Percentiles rank a stretch among this genome's conserved stretches.
Evolutionary conservation across 1,140 invertebrate genomes (phyloP).

Genomic region (Ylistrum balloti): DNA sequence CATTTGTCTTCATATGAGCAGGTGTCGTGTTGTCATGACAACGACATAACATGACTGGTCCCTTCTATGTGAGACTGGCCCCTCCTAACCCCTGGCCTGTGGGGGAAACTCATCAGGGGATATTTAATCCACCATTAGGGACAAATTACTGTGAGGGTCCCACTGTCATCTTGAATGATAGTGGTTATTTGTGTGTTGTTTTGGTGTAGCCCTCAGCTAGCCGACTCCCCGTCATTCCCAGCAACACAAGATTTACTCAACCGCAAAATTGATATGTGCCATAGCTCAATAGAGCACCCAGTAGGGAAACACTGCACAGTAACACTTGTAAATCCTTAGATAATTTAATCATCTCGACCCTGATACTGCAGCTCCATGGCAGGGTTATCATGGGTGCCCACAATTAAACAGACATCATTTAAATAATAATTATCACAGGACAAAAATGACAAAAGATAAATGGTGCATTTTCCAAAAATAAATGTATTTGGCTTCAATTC

Average conservation of each 20-base stretch:
- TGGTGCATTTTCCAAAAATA: neutral
- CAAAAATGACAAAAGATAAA: neutral
- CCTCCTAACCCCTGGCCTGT: slow-evolving; percentile 21
- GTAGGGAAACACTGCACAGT: neutral
- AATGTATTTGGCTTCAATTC: too few species aligned
- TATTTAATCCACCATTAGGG: slow-evolving; percentile 39
- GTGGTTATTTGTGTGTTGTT: neutral
- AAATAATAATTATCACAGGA: neutral
- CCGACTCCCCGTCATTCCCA: neutral
- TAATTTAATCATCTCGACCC: slow-evolving; percentile 29
- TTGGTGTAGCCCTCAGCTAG: neutral
- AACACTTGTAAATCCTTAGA: slow-evolving; percentile 31
- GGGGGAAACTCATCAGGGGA: neutral
- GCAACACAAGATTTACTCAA: slow-evolving; percentile 9
- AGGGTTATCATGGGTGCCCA: neutral
- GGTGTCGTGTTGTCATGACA: slow-evolving; percentile 4
- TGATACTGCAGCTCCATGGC: neutral
- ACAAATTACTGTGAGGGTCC: slow-evolving; percentile 9
- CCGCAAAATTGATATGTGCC: slow-evolving; percentile 24
- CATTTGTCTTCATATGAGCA: neutral
- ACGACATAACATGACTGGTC: neutral
- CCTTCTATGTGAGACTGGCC: neutral
- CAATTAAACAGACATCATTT: neutral
- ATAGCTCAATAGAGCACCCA: neutral
- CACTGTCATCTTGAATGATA: neutral